A percentile compares a stretch with the other conserved stretches of the same genome.
Conservation (phyloP, 2,797 vertebrate genomes). For the Brachyrhaphis roseni region DNA sequence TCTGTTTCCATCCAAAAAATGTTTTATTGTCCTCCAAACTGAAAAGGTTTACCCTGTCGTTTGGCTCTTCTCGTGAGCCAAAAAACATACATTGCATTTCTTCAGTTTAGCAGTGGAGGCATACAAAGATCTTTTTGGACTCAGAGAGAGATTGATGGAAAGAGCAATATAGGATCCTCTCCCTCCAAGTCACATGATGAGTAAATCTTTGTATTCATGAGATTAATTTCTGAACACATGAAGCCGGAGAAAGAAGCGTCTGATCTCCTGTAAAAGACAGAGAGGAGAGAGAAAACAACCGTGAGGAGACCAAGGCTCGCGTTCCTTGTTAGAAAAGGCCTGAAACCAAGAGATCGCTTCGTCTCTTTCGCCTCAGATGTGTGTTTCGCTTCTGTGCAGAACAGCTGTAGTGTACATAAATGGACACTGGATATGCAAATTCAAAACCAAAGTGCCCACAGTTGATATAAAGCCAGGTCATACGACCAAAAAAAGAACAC, state of each 20-base stretch:
- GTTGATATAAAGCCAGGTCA: conserved; percentile 74
- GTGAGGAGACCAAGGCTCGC: conserved; percentile 40
- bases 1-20: conserved; percentile 79
- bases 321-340: conserved; percentile 63
- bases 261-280: conserved; percentile 52
- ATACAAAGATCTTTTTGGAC: conserved; percentile 64
- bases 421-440: conserved; percentile 69
- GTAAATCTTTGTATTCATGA: conserved; percentile 74
- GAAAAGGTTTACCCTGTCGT: conserved; percentile 75
- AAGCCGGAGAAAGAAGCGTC: conserved; percentile 64
- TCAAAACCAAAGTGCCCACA: conserved; percentile 73
- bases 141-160: conserved; percentile 64
- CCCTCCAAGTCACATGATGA: conserved; percentile 71
- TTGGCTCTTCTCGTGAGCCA: conserved; percentile 66
- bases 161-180: conserved; percentile 68
- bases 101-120: conserved; percentile 75
- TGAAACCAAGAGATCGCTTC: conserved; percentile 37
- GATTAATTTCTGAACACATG: conserved; percentile 65
- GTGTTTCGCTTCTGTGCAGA: conserved; percentile 45
- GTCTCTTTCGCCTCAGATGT: conserved; percentile 42
- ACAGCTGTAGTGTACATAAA: conserved; percentile 74
- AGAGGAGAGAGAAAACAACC: conserved; percentile 28
- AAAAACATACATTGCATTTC: conserved; percentile 79
- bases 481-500: conserved; percentile 55
- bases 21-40: conserved; percentile 79